A percentile compares a stretch with the other conserved stretches of the same genome.
phyloP scores from a whole-genome alignment of 1,140 invertebrate genomes.

The Muscidifurax raptorellus region DNA sequence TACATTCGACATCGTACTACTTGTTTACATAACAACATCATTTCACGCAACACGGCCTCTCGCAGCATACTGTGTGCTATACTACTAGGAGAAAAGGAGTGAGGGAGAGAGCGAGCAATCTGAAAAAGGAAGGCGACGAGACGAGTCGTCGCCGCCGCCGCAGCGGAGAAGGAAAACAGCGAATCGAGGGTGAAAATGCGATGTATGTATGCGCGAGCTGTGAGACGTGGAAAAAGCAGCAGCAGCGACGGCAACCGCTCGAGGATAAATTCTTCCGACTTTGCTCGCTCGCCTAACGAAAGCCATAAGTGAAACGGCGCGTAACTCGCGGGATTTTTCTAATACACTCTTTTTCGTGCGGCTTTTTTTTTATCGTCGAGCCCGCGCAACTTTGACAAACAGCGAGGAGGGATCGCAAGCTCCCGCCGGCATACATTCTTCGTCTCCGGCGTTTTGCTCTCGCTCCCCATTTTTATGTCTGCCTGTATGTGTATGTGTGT shows the following conservation, averaged over 20 bases:
- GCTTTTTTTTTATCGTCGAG: background rate
- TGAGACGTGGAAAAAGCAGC: slow-evolving; percentile 7
- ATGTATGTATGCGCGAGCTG: background rate
- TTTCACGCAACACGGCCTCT: background rate
- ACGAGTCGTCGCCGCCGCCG: background rate
- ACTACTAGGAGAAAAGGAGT: background rate
- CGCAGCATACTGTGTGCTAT: background rate
- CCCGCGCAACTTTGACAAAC: slow-evolving; percentile 31
- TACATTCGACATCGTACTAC: background rate
- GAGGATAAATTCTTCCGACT: background rate
- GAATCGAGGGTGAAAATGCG: slow-evolving; percentile 9
- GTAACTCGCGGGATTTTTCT: slow-evolving; percentile 28
- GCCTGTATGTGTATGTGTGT: background rate
- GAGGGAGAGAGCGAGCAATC: background rate
- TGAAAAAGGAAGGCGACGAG: too few relatives aligned
- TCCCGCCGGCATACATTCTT: background rate
- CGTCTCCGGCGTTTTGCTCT: background rate
- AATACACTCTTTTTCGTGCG: slow-evolving; percentile 10
- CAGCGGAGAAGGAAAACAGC: background rate
- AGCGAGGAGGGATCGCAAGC: background rate
- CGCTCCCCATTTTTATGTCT: background rate
- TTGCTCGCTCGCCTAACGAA: slow-evolving; percentile 19
- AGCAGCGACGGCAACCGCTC: background rate
- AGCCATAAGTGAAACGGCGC: slow-evolving; percentile 26
- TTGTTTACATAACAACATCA: background rate